Percentiles rank a stretch among this genome's conserved stretches.
phyloP scores from a whole-genome alignment of 92 coral and sea anemone species.

The Anthopleura xanthogrammica region DNA sequence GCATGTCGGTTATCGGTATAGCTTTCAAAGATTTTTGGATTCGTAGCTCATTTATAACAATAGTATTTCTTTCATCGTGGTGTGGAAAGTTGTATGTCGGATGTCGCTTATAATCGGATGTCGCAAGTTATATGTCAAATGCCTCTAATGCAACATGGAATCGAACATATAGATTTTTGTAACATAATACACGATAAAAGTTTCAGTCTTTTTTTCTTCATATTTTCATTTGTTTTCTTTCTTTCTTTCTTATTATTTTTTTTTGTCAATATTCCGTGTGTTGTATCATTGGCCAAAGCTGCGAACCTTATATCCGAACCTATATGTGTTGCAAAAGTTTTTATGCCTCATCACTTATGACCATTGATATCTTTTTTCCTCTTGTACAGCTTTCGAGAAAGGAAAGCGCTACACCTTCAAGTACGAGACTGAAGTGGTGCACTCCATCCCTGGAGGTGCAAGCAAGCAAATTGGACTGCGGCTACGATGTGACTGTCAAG shows the following conservation, averaged over 20 bases:
- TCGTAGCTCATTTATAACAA: no score
- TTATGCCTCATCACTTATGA: neutral
- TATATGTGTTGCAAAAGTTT: neutral
- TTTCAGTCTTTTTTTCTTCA: no score
- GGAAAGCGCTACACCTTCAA: conserved; percentile 66
- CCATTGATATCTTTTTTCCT: neutral
- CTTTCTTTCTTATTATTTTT: no score
- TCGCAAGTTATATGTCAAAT: neutral
- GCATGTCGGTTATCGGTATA: no score
- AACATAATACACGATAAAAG: neutral
- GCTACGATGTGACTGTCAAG: conserved; percentile 55
- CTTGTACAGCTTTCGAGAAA: conserved; percentile 50
- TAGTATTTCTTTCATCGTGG: no score
- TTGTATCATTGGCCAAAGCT: no score
- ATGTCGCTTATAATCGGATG: neutral
- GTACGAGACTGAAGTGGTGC: conserved; percentile 59
- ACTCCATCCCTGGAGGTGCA: conserved; percentile 70
- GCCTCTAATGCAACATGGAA: no score
- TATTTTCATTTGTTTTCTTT: no score
- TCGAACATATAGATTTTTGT: neutral
- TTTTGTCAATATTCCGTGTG: no score
- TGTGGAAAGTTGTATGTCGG: neutral
- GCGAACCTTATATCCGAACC: no score
- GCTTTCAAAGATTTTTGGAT: no score
- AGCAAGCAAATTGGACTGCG: conserved; percentile 70